Base-by-base conservation (phyloP, 2,113 vertebrate species). In the Zosterops pallidus region DNA sequence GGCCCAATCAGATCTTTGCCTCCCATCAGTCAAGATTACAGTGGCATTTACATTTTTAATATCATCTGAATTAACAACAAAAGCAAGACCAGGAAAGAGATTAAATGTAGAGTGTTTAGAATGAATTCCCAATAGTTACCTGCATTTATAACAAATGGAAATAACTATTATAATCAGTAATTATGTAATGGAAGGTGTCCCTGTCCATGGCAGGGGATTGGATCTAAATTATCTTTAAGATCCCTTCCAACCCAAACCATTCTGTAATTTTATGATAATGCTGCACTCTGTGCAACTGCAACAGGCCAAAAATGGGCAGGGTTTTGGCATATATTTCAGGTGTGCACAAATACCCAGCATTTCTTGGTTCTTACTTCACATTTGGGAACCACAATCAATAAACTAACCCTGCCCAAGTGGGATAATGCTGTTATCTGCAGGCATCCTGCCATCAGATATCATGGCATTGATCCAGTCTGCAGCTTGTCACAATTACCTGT, bases 341-440 rank as follows among this genome's bases (percentile, higher is more conserved):
- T 59, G 26, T 39, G 57, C 77, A 92, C 0, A 2, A 85, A 94
- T 20, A 76, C 9, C 72, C n/a, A 52, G 12, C 15, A 83, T 59
- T 95, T 92, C 81, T 87, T 80, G 49, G 70, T 82, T 74, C 67
- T 89, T 78, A 75, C 44, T 94, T 87, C 78, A 85, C 74, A 22
- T 91, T 91, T 95, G 81, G 86, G 92, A 96, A 76, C 35, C 47
- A 28, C 2, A 8, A 89, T 92, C 53, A 0, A 94, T 96, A 81
- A 89, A 68, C 77, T 24, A 92, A 65, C 86, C 89, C 89, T 89
- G 76, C 79, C 74, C 87, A 79, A 89, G 79, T 2, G 62, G 81
- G 79, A 83, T 82, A 87, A 92, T 67, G 59, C 82, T 82, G 83
- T 89, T 94, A 95, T 94, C 75, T 72, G 37, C 83, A 86, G 74